Evolutionary conservation across 1,140 invertebrate genomes (phyloP), one percentile per base, ranked within the genome.

Genomic region (Solen grandis): DNA sequence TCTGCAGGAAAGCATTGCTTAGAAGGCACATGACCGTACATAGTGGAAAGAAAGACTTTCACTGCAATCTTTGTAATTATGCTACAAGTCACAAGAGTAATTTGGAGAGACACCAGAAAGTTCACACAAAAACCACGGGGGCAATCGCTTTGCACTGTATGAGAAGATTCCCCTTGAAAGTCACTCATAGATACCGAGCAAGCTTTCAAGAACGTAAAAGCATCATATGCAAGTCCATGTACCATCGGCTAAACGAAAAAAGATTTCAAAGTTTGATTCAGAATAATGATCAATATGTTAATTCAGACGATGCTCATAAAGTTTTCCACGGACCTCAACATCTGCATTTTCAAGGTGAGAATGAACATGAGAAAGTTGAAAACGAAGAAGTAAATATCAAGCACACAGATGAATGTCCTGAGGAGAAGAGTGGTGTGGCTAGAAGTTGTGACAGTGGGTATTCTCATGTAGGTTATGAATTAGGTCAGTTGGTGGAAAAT

Each of bases 1-100:
- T 93, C 85, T 92, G 90, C 76, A 85, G 93, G 55, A 92, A 93
- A 82, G 93, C 93, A n/a, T 87, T 93, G 16, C 89, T 93, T 25
- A 90, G 91, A 76, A 91, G 93, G n/a, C 93, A 93, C 80, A 84
- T 91, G 38, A 89, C 90, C 1, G 93, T 93, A n/a, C 93, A 93
- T 84, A 90, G 86, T 65, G 90, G 93, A 2, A 85, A 89, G 73
- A 93, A 92, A 75, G 92, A 92, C 59, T 93, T 92, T 85, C 83
- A 89, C 0, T 93, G 93, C 73, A 82, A 69, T 29, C 66, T 90
- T 5, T 93, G 93, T 81, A 88, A 89, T 66, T 93, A 93, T 82
- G 91, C 91, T 35, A 93, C 93, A 16, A 92, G 91, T 60, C 92
- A 93, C 84, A 93, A 93, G 83, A 92, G 91, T 70, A 93, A 93